Evolutionary conservation across 2,797 vertebrate genomes (phyloP), one percentile per base, ranked within the genome.

Genomic region (Sebastes trivittatus): DNA sequence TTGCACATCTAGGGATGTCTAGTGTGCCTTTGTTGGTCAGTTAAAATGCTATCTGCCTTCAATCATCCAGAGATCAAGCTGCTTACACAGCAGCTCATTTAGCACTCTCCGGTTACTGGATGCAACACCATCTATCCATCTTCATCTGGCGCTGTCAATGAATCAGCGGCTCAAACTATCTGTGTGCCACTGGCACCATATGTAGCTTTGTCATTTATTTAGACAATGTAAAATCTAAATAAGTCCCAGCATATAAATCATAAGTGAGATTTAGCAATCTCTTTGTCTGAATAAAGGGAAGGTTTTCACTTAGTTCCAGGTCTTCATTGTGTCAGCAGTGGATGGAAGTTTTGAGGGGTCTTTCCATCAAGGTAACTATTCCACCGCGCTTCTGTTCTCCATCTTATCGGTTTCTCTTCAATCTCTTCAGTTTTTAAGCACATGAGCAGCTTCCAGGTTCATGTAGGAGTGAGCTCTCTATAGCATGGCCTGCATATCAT

Each of bases 1-100:
- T 32, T 70, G 89, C 58, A 87, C 94, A 95, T 95, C 86, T 78
- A 95, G 87, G 52, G 75, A 80, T 72, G 56, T 88, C 52, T 80
- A 14, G 14, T 55, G 49, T 23, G 80, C 59, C 68, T 84, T 77
- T 83, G 75, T 74, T 34, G 56, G 63, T 83, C 70, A 66, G 79
- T 83, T 80, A 78, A 86, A 87, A 84, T 66, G 52, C 72, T 79
- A 85, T 87, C 86, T 86, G 54, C 76, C 72, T 79, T 75, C 78
- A 85, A 56, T 93, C 92, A 91, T 87, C 56, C 75, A 83, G 72
- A 52, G 29, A 82, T 86, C 30, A 75, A 66, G 83, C 83, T 84
- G 80, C 82, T 85, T 86, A 81, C 82, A 80, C 66, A 83, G 85
- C 87, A 85, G 85, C 80, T 87, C 75, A 81, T 83, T 78, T 69